These are phyloP conservation scores for Podargus strigoides DNA, from an alignment of 2,797 vertebrate genomes.

Conservation along the genomic window DNA sequence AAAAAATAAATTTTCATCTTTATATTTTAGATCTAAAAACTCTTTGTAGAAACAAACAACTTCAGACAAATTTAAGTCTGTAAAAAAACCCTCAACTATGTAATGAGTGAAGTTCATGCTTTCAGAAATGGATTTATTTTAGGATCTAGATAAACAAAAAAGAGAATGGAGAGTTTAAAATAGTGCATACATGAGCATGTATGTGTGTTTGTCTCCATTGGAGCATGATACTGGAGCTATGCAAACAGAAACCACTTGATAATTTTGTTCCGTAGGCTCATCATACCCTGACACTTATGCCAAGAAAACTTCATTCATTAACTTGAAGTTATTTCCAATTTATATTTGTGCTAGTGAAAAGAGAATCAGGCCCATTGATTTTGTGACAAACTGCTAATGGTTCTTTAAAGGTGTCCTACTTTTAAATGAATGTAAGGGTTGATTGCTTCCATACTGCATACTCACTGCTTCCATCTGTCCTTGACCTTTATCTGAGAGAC, in stretches of 20 bases:
- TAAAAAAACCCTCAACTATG: background rate
- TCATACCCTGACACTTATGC: background rate
- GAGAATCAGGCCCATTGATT: constrained; percentile 3
- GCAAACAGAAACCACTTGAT: background rate
- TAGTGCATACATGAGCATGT: background rate
- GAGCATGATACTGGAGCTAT: background rate
- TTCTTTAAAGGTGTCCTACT: background rate
- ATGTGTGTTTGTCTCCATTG: rapidly evolving
- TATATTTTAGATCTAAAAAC: background rate
- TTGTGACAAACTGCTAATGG: background rate
- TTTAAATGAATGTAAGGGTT: constrained; percentile 18
- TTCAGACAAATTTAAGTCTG: background rate
- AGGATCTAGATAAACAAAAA: background rate
- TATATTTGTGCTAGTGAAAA: background rate
- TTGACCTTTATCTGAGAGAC: constrained; percentile 26
- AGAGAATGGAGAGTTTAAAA: background rate
- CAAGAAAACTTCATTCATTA: constrained; percentile 26
- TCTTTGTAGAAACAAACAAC: background rate
- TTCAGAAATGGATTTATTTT: background rate
- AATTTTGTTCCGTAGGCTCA: background rate
- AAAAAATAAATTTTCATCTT: background rate
- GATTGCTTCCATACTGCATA: background rate
- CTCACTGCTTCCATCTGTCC: background rate
- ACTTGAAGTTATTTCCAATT: background rate
- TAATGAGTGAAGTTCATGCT: background rate